These are phyloP conservation scores for Myrmecobius fasciatus DNA, from an alignment of 2,113 vertebrate species.

Conservation along the genomic window DNA sequence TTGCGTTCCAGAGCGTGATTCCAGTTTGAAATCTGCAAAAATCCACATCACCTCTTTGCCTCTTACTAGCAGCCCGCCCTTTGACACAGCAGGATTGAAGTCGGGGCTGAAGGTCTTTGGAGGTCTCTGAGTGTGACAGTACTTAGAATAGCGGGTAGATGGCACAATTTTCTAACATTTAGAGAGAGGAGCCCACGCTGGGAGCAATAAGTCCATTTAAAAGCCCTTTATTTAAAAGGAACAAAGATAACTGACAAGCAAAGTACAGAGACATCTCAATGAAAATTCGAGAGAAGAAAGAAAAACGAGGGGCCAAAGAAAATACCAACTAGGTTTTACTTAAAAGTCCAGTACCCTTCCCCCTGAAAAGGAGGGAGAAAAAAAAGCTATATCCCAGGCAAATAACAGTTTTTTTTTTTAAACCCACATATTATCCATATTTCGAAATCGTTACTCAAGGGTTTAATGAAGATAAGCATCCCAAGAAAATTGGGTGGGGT, in stretches of 20 bases:
- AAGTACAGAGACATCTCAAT: constrained; percentile 90
- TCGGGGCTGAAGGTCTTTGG: constrained; percentile 88
- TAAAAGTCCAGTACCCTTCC: constrained; percentile 59
- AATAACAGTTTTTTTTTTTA: constrained; percentile 37
- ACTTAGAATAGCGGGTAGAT: constrained; percentile 99
- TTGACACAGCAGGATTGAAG: constrained; percentile 89
- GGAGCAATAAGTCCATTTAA: constrained; percentile 91
- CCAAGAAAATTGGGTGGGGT: constrained; percentile 21
- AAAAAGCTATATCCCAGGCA: neutral
- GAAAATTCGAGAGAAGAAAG: constrained; percentile 86
- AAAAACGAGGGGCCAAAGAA: constrained; percentile 81
- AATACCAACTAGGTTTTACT: constrained; percentile 79
- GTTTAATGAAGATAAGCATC: constrained; percentile 60
- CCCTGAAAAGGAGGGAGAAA: neutral
- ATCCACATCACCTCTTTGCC: constrained; percentile 80
- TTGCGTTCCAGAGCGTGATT: constrained; percentile 78
- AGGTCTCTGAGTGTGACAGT: constrained; percentile 95
- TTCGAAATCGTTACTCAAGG: constrained; percentile 35
- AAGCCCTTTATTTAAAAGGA: constrained; percentile 92
- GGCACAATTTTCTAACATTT: constrained; percentile 99
- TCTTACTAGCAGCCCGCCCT: constrained; percentile 80
- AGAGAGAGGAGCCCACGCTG: constrained; percentile 89
- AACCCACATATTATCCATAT: constrained; percentile 17
- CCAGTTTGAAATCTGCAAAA: constrained; percentile 81
- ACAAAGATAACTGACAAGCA: constrained; percentile 91